A percentile compares a stretch with the other conserved stretches of the same genome.
These are phyloP conservation scores for Pipra filicauda DNA, from an alignment of 2,113 vertebrate genomes.

Conservation along the genomic window DNA sequence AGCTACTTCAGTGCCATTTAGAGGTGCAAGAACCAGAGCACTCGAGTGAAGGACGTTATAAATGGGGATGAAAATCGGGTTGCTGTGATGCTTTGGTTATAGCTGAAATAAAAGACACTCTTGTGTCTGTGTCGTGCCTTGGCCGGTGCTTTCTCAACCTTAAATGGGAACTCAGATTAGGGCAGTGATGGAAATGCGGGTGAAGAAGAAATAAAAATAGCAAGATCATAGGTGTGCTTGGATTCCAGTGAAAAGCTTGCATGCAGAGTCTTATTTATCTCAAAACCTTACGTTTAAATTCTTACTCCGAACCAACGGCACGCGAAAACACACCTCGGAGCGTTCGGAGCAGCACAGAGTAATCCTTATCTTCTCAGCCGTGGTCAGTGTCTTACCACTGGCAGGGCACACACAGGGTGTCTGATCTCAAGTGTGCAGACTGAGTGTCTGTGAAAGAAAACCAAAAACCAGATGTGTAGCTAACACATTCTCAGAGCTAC, in stretches of 20 bases:
- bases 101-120: not conserved
- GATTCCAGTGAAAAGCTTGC: not conserved
- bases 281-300: not conserved
- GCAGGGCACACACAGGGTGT: not conserved
- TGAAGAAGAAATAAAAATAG: not conserved
- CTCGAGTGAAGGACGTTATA: not conserved
- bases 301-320: not conserved
- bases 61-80: not conserved
- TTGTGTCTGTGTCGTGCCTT: not conserved
- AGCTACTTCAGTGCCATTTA: not conserved
- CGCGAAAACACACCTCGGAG: rapidly evolving
- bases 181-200: rapidly evolving
- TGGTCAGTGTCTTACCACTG: not conserved
- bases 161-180: not conserved
- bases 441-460: not conserved
- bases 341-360: not conserved
- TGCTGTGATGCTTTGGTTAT: not conserved
- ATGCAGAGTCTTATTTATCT: not conserved
- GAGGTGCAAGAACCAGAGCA: not conserved
- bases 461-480: not conserved
- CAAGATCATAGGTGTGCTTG: not conserved
- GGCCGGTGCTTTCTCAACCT: not conserved
- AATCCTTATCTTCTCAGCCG: not conserved
- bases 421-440: not conserved
- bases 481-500: not conserved